Conservation (phyloP, 1,140 invertebrate genomes). For the Ceratina japonica region DNA sequence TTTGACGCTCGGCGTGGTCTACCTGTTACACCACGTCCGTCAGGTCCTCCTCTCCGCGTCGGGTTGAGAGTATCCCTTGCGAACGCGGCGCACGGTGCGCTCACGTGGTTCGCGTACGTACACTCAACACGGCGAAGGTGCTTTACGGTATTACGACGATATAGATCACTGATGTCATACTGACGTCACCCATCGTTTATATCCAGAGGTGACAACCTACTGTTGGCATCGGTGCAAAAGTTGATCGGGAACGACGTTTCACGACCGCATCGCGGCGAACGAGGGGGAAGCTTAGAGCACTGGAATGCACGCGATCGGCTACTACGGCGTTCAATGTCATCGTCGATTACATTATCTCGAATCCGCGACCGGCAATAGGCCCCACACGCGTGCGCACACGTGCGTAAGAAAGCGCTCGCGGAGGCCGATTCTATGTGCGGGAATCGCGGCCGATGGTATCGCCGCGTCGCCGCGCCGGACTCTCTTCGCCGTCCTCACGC, state of each 20-base stretch:
- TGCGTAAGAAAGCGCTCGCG: constrained; percentile 55
- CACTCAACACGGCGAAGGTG: constrained; percentile 39
- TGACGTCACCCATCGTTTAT: constrained; percentile 76
- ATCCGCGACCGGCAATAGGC: constrained; percentile 53
- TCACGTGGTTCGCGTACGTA: background rate
- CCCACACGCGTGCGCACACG: constrained; percentile 57
- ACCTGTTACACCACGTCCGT: constrained; percentile 43
- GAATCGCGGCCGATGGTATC: constrained; percentile 51
- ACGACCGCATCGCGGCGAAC: constrained; percentile 35
- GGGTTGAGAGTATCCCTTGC: constrained; percentile 23
- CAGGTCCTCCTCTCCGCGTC: constrained; percentile 7
- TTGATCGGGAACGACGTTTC: constrained; percentile 69
- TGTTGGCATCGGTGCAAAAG: constrained; percentile 67
- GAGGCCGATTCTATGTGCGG: constrained; percentile 48
- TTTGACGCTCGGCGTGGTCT: constrained; percentile 18
- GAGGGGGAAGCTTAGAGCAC: constrained; percentile 25
- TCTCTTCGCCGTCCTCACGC: constrained; percentile 3
- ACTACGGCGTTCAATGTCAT: constrained; percentile 67
- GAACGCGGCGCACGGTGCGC: constrained; percentile 15
- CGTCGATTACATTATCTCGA: constrained; percentile 65
- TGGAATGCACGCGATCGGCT: constrained; percentile 66
- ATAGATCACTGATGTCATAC: constrained; percentile 78
- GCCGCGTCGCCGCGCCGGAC: background rate
- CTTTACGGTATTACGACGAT: constrained; percentile 68
- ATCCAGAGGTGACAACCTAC: constrained; percentile 73